These are phyloP conservation scores for Drosophila nigromelanica DNA, from an alignment of 1,140 invertebrate species.

Conservation along the genomic window DNA sequence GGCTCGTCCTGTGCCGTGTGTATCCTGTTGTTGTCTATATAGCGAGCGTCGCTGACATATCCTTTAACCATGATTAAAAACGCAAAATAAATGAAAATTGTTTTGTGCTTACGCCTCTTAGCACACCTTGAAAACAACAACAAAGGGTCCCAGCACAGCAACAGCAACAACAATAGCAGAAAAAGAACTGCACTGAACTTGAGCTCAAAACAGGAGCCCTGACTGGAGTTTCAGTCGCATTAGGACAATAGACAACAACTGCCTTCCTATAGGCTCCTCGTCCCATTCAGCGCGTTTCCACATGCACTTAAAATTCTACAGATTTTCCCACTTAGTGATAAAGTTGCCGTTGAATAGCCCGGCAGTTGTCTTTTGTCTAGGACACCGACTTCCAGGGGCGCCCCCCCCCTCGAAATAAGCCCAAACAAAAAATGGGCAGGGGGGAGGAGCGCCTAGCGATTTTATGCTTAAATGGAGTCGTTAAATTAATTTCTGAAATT, in stretches of 20 bases:
- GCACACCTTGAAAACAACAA: constrained; percentile 79
- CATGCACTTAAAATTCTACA: constrained; percentile 78
- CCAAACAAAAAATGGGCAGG: constrained; percentile 20
- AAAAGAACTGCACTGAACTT: constrained; percentile 45
- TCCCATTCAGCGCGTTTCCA: constrained; percentile 5
- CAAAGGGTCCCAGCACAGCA: constrained; percentile 18
- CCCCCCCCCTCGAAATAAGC: constrained; percentile 52
- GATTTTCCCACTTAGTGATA: constrained; percentile 80
- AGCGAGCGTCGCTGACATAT: constrained; percentile 72
- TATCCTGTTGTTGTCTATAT: constrained; percentile 45
- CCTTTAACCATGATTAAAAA: constrained; percentile 82
- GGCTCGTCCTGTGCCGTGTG: constrained; percentile 20
- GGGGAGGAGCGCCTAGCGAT: constrained; percentile 52
- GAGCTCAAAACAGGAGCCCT: constrained; percentile 37
- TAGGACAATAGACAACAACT: constrained; percentile 59
- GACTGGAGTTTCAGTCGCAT: constrained; percentile 41
- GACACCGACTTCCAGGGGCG: constrained; percentile 12
- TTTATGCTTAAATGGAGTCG: constrained; percentile 79
- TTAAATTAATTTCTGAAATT: constrained; percentile 83
- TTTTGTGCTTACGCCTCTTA: constrained; percentile 81
- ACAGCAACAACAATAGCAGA: constrained; percentile 10
- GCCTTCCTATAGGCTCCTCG: constrained; percentile 23
- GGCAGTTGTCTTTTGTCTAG: constrained; percentile 67
- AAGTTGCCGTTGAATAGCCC: constrained; percentile 60
- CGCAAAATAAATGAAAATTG: constrained; percentile 79